These are phyloP conservation scores for Parauchenoglanis ngamensis DNA, from an alignment of 2,797 vertebrate genomes.

Conservation along the genomic window DNA sequence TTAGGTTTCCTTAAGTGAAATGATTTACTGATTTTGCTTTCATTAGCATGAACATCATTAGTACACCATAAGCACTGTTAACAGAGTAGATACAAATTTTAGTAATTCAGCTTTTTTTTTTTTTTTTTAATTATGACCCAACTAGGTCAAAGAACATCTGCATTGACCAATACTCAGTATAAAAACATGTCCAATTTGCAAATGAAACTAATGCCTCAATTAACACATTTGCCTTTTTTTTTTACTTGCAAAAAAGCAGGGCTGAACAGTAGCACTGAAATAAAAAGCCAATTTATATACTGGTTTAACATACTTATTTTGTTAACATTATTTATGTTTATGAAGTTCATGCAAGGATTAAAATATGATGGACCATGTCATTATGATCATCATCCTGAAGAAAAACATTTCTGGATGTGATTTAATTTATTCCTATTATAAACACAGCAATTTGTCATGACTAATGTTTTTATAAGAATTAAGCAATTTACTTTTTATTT, in stretches of 20 bases:
- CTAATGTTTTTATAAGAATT: background rate
- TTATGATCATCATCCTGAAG: background rate
- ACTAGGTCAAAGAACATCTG: background rate
- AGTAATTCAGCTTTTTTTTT: background rate
- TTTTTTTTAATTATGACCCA: background rate
- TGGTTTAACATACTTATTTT: background rate
- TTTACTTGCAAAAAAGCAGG: background rate
- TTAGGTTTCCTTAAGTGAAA: background rate
- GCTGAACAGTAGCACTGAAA: too few relatives aligned
- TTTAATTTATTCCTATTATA: background rate
- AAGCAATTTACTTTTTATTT: background rate
- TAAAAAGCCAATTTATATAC: background rate
- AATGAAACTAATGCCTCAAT: background rate
- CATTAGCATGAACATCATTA: background rate
- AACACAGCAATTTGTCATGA: background rate
- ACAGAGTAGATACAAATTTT: background rate
- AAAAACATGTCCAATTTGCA: background rate
- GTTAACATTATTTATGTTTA: background rate
- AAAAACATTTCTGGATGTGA: background rate
- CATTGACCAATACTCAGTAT: background rate
- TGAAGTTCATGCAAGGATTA: background rate
- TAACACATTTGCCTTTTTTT: background rate
- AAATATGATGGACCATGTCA: background rate
- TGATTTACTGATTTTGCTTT: background rate
- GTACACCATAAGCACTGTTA: background rate